Evolutionary conservation across 2,888 invertebrate species (phyloP).

Genomic region (Apamea crenata): DNA sequence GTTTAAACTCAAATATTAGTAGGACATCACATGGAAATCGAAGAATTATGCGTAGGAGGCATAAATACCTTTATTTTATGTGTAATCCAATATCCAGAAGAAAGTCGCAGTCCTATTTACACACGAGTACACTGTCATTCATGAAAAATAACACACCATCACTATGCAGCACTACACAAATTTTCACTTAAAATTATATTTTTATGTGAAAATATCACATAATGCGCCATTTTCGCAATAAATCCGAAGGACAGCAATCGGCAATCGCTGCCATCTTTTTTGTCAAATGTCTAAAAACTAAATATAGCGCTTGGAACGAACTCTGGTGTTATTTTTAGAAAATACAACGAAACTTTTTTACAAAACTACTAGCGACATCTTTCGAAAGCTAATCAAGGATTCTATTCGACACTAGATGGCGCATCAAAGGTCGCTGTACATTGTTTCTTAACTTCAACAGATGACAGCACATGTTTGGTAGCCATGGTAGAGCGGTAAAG

Average conservation of each 20-base stretch:
- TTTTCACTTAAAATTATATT: conserved; percentile 87
- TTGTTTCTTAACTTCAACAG: conserved; percentile 17
- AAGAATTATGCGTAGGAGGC: conserved; percentile 83
- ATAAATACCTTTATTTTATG: conserved; percentile 89
- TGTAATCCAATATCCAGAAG: conserved; percentile 90
- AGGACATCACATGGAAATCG: conserved; percentile 65
- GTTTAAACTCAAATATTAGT: conserved; percentile 52
- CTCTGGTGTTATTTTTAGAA: conserved; percentile 90
- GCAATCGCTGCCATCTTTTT: conserved; percentile 90
- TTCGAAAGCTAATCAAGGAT: background rate
- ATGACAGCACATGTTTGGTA: conserved; percentile 44
- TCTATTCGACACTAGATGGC: conserved; percentile 71
- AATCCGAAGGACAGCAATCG: conserved; percentile 88
- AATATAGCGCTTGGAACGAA: conserved; percentile 90
- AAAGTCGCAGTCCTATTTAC: conserved; percentile 88
- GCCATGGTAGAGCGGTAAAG: background rate
- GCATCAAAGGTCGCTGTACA: conserved; percentile 14
- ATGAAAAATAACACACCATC: conserved; percentile 87
- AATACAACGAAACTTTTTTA: conserved; percentile 78
- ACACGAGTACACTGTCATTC: conserved; percentile 88
- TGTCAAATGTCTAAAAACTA: conserved; percentile 90
- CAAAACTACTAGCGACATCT: conserved; percentile 79
- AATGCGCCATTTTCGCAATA: conserved; percentile 90
- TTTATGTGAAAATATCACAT: conserved; percentile 89
- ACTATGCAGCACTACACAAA: conserved; percentile 89